Evolutionary conservation across 2,888 invertebrate genomes (phyloP).

Genomic region (Drosophila demipolita): DNA sequence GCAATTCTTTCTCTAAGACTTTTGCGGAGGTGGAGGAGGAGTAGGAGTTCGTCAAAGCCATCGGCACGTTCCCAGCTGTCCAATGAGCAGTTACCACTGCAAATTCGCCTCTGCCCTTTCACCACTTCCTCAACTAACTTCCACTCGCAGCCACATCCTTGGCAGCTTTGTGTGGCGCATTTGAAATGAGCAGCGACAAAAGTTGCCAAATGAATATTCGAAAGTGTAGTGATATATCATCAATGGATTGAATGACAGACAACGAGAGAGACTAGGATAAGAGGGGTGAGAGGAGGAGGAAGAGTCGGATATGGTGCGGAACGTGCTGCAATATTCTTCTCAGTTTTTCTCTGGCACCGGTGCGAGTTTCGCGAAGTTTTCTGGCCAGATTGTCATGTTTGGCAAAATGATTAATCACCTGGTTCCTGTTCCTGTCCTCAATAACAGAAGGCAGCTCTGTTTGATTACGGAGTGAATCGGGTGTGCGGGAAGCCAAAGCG

Average conservation of each 20-base stretch:
- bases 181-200: constrained; percentile 67
- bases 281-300: rapidly evolving
- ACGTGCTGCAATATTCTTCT: constrained; percentile 20
- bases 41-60: constrained; percentile 26
- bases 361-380: constrained; percentile 63
- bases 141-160: constrained; percentile 36
- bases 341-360: constrained; percentile 17
- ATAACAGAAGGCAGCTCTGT: not conserved
- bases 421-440: constrained; percentile 65
- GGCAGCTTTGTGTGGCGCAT: constrained; percentile 60
- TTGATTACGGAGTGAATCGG: not conserved
- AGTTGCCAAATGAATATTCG: constrained; percentile 71
- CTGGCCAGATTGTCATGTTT: constrained; percentile 73
- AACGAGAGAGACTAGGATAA: not conserved
- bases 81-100: constrained; percentile 8
- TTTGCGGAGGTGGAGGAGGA: not conserved
- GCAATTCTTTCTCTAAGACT: constrained; percentile 9
- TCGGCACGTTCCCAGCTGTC: constrained; percentile 36
- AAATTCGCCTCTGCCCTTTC: not conserved
- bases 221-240: constrained; percentile 75
- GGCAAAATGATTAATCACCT: constrained; percentile 74
- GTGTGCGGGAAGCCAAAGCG: constrained; percentile 31
- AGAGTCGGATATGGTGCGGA: constrained; percentile 11
- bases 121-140: not conserved
- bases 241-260: constrained; percentile 62